Percentiles rank a stretch among this genome's conserved stretches.
Conservation (phyloP, 2,888 invertebrate genomes). For the Euproctis similis region DNA sequence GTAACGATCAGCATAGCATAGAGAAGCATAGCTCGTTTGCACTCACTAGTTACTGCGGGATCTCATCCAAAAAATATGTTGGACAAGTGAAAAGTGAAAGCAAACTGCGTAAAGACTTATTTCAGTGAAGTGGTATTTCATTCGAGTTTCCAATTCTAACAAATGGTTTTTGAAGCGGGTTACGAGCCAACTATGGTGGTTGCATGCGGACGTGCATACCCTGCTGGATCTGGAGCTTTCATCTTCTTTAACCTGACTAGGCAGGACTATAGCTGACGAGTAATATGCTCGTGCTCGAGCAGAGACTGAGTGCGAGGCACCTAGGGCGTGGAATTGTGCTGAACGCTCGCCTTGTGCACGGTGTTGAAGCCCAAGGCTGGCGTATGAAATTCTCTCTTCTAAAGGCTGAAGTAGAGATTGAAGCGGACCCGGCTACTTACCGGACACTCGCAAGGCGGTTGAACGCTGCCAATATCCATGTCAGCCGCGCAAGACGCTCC, state of each 20-base stretch:
- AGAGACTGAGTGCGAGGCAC: conserved; percentile 61
- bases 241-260: conserved; percentile 67
- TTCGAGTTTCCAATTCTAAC: conserved; percentile 35
- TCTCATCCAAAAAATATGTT: conserved; percentile 50
- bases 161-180: conserved; percentile 61
- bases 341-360: conserved; percentile 56
- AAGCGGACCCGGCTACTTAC: conserved; percentile 59
- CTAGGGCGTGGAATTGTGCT: conserved; percentile 54
- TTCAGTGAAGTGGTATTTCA: conserved; percentile 25
- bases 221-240: conserved; percentile 59
- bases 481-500: conserved; percentile 47
- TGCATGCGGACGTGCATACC: conserved; percentile 45
- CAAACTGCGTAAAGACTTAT: conserved; percentile 11
- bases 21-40: conserved; percentile 13
- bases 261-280: conserved; percentile 72
- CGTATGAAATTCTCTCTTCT: conserved; percentile 63
- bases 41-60: conserved; percentile 23
- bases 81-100: conserved; percentile 53
- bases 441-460: conserved; percentile 51
- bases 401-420: conserved; percentile 63
- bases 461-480: conserved; percentile 55
- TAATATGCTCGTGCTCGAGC: conserved; percentile 71
- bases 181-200: conserved; percentile 64
- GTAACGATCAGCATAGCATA: conserved; percentile 10
- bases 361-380: conserved; percentile 63